These are phyloP conservation scores for Caenorhabditis macrosperma DNA, from an alignment of 2,888 invertebrate genomes.

Conservation along the genomic window DNA sequence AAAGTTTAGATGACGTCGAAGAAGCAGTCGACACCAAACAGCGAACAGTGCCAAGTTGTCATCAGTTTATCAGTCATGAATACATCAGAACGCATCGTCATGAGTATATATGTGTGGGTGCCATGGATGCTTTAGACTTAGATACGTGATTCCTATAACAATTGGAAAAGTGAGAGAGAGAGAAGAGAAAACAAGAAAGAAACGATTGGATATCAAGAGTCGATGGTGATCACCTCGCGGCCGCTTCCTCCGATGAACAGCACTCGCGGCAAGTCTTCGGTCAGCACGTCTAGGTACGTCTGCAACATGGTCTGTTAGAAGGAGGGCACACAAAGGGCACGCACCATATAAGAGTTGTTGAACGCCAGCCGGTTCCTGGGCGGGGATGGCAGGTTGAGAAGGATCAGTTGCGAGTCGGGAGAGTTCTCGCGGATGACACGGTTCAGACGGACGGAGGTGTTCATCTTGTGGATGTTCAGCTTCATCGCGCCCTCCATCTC, in stretches of 20 bases:
- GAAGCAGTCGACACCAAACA: background rate
- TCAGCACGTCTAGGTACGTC: slow-evolving; percentile 97
- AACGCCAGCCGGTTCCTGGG: slow-evolving; percentile 64
- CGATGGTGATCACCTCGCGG: slow-evolving; percentile 98
- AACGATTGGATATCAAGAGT: slow-evolving; percentile 86
- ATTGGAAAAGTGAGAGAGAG: slow-evolving; percentile 9
- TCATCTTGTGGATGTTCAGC: slow-evolving; percentile 90
- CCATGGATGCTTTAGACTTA: slow-evolving; percentile 32
- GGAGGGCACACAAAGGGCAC: background rate
- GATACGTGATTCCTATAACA: slow-evolving; percentile 52
- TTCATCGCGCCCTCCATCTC: slow-evolving; percentile 55
- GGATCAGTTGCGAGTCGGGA: slow-evolving; percentile 92
- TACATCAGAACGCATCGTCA: slow-evolving; percentile 40
- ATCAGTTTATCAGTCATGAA: slow-evolving; percentile 54
- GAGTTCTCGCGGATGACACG: slow-evolving; percentile 98
- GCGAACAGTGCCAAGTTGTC: slow-evolving; percentile 15
- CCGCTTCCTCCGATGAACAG: slow-evolving; percentile 90
- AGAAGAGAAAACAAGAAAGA: slow-evolving; percentile 17
- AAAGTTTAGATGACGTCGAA: slow-evolving; percentile 11
- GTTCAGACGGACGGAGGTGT: slow-evolving; percentile 97
- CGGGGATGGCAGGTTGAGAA: slow-evolving; percentile 67
- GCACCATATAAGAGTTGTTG: slow-evolving; percentile 67
- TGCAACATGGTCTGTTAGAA: too few relatives aligned
- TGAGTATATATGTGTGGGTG: slow-evolving; percentile 24
- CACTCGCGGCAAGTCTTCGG: slow-evolving; percentile 90